Conservation (phyloP, 2,888 invertebrate genomes). For the Unio delphinus region DNA sequence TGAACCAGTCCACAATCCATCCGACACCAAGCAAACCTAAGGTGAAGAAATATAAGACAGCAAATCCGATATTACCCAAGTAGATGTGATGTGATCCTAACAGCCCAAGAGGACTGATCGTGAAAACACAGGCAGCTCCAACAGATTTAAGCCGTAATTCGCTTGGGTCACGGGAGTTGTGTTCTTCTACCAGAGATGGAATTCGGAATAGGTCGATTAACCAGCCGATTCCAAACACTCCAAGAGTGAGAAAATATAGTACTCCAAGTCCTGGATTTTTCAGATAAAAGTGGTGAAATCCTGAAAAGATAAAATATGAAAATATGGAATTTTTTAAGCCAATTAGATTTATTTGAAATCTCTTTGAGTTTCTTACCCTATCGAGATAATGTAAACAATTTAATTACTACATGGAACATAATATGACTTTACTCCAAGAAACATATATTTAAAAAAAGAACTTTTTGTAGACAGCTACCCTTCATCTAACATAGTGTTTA, state of each 20-base stretch:
- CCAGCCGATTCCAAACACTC: constrained; percentile 47
- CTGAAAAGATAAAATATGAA: constrained; percentile 8
- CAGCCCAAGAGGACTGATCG: constrained; percentile 19
- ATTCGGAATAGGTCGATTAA: constrained; percentile 22
- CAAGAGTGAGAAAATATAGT: constrained; percentile 40
- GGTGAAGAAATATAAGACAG: constrained; percentile 45
- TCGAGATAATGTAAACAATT: too few relatives aligned
- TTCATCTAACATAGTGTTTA: too few relatives aligned
- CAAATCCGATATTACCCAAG: constrained; percentile 36
- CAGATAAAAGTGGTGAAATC: constrained; percentile 56
- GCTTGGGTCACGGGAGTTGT: constrained; percentile 2
- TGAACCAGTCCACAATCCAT: constrained; percentile 55
- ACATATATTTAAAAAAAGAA: too few relatives aligned
- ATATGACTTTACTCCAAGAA: too few relatives aligned
- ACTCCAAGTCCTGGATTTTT: constrained; percentile 27
- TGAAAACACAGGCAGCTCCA: constrained; percentile 17
- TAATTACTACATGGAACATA: too few relatives aligned
- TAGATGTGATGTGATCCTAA: constrained; percentile 51
- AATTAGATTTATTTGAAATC: too few relatives aligned
- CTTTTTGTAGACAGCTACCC: too few relatives aligned
- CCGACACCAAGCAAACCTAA: constrained; percentile 46
- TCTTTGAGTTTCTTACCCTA: too few relatives aligned
- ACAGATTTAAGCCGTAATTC: constrained; percentile 2
- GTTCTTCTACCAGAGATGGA: constrained; percentile 17
- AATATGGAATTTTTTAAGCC: too few relatives aligned